Percentiles rank a stretch among this genome's conserved stretches.
These are phyloP conservation scores for Linnaemya vulpina DNA, from an alignment of 2,888 invertebrate genomes.

Conservation along the genomic window DNA sequence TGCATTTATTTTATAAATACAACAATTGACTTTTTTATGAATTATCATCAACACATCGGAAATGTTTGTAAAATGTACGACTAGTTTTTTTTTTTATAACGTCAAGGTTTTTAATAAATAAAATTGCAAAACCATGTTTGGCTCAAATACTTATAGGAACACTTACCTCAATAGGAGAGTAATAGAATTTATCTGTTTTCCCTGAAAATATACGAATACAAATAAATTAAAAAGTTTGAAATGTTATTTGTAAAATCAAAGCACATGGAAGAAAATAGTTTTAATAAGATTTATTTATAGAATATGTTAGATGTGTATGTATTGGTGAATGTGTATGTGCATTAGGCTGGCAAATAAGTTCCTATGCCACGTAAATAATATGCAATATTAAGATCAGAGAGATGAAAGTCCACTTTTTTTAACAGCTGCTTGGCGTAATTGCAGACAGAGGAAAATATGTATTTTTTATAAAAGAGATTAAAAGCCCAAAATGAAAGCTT, in stretches of 20 bases:
- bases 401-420: no score
- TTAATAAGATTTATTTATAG: no score
- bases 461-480: no score
- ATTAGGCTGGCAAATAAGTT: no score
- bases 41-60: conserved; percentile 33
- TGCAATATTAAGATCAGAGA: no score
- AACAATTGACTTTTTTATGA: not conserved
- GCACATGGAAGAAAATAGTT: not conserved
- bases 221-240: not conserved
- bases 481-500: no score
- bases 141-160: conserved; percentile 26
- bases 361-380: no score
- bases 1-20: not conserved
- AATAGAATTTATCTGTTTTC: conserved; percentile 7
- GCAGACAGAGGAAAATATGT: no score
- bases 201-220: not conserved
- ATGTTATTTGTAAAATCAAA: not conserved
- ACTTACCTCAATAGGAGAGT: not conserved
- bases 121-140: conserved; percentile 56
- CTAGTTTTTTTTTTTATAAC: conserved; percentile 43
- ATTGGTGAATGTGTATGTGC: no score
- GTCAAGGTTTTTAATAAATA: conserved; percentile 69
- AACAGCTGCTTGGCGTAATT: no score
- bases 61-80: conserved; percentile 36
- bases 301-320: no score